Evolutionary conservation across 35 echinoderm and acorn worm genomes (phyloP).

Genomic region (Hemicentrotus pulcherrimus): DNA sequence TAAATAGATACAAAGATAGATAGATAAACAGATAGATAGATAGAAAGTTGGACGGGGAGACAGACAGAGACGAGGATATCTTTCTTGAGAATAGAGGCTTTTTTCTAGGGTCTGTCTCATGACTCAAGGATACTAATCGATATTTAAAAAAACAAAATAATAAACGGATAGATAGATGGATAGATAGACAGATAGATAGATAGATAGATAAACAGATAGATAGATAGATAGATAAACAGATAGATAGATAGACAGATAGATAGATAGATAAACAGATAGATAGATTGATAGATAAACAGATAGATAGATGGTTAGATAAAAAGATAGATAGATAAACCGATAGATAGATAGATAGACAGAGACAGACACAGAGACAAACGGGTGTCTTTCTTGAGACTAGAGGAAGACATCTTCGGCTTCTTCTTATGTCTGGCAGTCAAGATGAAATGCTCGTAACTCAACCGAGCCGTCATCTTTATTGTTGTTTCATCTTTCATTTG

Average conservation of each 20-base stretch:
- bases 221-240: too few relatives aligned
- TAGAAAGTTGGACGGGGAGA: background rate
- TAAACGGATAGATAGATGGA: too few relatives aligned
- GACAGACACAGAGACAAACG: background rate
- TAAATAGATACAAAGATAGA: too few relatives aligned
- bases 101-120: background rate
- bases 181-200: too few relatives aligned
- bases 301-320: background rate
- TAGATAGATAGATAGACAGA: background rate
- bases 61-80: background rate
- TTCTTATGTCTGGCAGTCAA: constrained; percentile 28
- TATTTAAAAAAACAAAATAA: too few relatives aligned
- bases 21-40: background rate
- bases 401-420: constrained; percentile 3
- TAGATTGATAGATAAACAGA: too few relatives aligned
- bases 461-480: background rate
- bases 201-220: too few relatives aligned
- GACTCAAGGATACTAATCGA: too few relatives aligned
- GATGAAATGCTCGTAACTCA: constrained; percentile 30
- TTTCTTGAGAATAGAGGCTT: constrained; percentile 6
- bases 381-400: constrained; percentile 17
- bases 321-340: background rate
- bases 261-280: too few relatives aligned
- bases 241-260: too few relatives aligned
- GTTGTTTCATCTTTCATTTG: constrained; percentile 44